Evolutionary conservation across 2,888 invertebrate species (phyloP), one percentile per base, ranked within the genome.

Genomic region (Seladonia tumulorum): DNA sequence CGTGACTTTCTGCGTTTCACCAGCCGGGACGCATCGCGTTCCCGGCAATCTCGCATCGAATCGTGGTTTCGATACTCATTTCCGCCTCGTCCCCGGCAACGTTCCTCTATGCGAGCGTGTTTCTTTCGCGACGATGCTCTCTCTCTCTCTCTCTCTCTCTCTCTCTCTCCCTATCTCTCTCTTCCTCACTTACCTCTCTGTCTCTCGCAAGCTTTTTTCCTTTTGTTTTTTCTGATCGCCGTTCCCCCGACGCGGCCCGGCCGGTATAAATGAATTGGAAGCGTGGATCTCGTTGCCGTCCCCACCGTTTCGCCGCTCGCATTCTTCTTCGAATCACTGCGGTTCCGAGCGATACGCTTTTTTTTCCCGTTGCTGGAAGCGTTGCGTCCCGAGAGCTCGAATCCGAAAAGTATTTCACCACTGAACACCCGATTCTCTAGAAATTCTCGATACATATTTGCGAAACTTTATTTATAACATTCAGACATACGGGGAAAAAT

Each of bases 1-100:
- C 71, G 45, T 63, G 87, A 60, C 75, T 85, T 79, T 70, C 79
- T 66, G 77, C 74, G 81, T 83, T 87, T 89, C 79, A 83, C 49
- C 79, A 77, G 70, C 78, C 35, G 49, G 42, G 75, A 68, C 82
- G 75, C 79, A 66, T 66, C 35, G 81, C 76, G 75, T 85, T 81
- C 81, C 71, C 29, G 45, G 39, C 81, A 85, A 81, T 85, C 84
- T 79, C 47, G 66, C 76, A 82, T 81, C 81, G 76, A 76, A 83
- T 77, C 87, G 76, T 70, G 83, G 63, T 83, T 81, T 84, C 79
- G 76, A 86, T 77, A 53, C 74, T 79, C 76, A 86, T 86, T 86
- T 86, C 82, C 86, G 82, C 63, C 68, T 76, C 39, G 81, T 74
- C 70, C 73, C 12, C 10, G 29, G 10, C 66, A 16, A 12, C 35